A percentile compares a stretch with the other conserved stretches of the same genome.
Conservation (phyloP, 2,113 vertebrate genomes). For the Chunga burmeisteri region DNA sequence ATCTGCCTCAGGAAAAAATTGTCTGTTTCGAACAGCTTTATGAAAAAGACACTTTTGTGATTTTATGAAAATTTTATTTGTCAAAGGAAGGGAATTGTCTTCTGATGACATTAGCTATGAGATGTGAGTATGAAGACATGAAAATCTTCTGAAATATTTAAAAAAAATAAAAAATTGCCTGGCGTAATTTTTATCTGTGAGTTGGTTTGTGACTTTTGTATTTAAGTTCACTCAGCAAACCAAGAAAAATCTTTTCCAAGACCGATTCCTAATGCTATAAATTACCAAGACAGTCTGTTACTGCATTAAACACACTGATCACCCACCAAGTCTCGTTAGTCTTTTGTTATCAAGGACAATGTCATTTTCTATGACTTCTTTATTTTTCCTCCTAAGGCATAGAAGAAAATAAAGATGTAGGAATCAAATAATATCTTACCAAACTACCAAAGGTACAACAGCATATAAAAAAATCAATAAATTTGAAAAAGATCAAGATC, state of each 20-base stretch:
- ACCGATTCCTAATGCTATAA: not conserved
- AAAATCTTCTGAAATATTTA: not conserved
- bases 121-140: not conserved
- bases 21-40: not conserved
- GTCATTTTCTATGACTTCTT: not conserved
- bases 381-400: not conserved
- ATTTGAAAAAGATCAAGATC: not conserved
- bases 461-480: not conserved
- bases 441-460: not conserved
- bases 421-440: not conserved
- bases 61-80: not conserved
- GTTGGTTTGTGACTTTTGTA: not conserved
- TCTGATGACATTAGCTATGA: not conserved
- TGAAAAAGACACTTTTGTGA: not conserved
- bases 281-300: not conserved
- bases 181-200: fast-evolving
- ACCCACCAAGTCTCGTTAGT: not conserved
- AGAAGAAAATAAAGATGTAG: not conserved
- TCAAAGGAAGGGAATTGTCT: not conserved
- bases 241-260: not conserved
- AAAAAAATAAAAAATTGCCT: not conserved
- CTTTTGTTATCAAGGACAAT: not conserved
- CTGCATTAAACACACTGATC: not conserved
- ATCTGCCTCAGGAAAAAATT: not conserved
- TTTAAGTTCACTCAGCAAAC: not conserved